Base-by-base conservation (phyloP, 2,113 vertebrate species). In the Passer domesticus region DNA sequence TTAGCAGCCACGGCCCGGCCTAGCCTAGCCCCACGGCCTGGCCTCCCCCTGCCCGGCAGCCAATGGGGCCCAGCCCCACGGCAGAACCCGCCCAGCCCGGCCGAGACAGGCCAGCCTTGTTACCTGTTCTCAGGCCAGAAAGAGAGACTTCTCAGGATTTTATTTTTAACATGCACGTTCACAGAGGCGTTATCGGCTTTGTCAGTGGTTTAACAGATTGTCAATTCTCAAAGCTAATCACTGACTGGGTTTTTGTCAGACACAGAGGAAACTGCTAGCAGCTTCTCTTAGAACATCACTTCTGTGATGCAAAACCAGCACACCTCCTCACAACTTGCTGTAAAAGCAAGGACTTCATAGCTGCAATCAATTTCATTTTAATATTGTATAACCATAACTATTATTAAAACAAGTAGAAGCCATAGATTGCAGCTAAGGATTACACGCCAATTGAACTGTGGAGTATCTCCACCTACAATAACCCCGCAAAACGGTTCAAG, bases 391-490 rank as follows among this genome's bases (percentile, higher is more conserved):
- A 76, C 7, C 31, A 70, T 30, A 10, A 3, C 13, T 79, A 64
- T 35, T 70, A 43, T 31, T 79, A 68, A 70, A 31, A 91, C 23
- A 58, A 68, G 15, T 19, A 75, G 23, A 87, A 84, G 14, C 15
- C 31, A 27, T 0, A 46, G 13, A 84, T 21, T 0, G 0, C 15
- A 75, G 30, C 44, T 58, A 73, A 72, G n/a, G 14, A 68, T 53
- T 73, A 12, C 23, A 28, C 10, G 10, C 50, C n/a, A 62, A 4
- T 2, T 66, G 66, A 79, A 21, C 21, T 22, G 24, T 43, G 27
- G 24, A 59, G 1, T 23, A 50, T 49, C 12, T 85, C 52, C 31
- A 52, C 70, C 11, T 6, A 2, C 25, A 86, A 14, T 11, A 68
- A 70, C 35, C 8, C 6, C 1, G 7, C 16, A 55, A 35, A 79